Percentiles rank a stretch among this genome's conserved stretches.
These are phyloP conservation scores for Melanotaenia pygmaea DNA, from an alignment of 2,797 vertebrate genomes.

Conservation along the genomic window DNA sequence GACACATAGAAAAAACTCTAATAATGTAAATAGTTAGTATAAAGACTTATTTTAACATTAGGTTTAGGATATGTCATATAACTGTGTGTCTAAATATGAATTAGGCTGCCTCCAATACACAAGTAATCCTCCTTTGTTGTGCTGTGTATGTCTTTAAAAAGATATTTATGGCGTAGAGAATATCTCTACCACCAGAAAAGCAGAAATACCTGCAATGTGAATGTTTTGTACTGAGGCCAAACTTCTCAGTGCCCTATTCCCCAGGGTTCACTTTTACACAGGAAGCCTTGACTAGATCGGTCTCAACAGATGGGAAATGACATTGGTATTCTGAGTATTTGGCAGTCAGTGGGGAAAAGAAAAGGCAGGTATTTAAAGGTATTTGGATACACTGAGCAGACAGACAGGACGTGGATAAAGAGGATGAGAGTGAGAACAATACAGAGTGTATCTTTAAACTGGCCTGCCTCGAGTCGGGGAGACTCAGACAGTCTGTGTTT, in stretches of 20 bases:
- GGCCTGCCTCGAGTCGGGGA: slow-evolving; percentile 51
- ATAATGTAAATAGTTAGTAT: background rate
- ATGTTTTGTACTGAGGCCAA: slow-evolving; percentile 26
- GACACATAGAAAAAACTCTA: background rate
- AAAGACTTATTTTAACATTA: background rate
- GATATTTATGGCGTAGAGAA: background rate
- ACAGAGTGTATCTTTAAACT: slow-evolving; percentile 63
- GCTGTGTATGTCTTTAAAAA: slow-evolving; percentile 9
- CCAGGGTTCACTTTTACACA: slow-evolving; percentile 50
- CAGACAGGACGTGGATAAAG: slow-evolving; percentile 54
- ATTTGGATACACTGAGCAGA: slow-evolving; percentile 54
- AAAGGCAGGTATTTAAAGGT: slow-evolving; percentile 67
- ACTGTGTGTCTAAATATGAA: background rate
- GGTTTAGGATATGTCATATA: background rate
- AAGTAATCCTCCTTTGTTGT: background rate
- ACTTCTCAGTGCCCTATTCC: slow-evolving; percentile 35
- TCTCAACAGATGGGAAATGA: slow-evolving; percentile 59
- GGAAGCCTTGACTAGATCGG: slow-evolving; percentile 55
- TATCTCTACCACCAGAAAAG: slow-evolving; percentile 5
- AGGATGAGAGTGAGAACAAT: slow-evolving; percentile 70
- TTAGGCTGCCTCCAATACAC: background rate
- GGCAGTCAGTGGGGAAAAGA: slow-evolving; percentile 40
- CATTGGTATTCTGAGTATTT: slow-evolving; percentile 78
- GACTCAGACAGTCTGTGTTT: slow-evolving; percentile 78
- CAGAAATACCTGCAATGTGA: slow-evolving; percentile 19